Evolutionary conservation across 2,113 vertebrate genomes (phyloP).

Genomic region (Azemiops feae): DNA sequence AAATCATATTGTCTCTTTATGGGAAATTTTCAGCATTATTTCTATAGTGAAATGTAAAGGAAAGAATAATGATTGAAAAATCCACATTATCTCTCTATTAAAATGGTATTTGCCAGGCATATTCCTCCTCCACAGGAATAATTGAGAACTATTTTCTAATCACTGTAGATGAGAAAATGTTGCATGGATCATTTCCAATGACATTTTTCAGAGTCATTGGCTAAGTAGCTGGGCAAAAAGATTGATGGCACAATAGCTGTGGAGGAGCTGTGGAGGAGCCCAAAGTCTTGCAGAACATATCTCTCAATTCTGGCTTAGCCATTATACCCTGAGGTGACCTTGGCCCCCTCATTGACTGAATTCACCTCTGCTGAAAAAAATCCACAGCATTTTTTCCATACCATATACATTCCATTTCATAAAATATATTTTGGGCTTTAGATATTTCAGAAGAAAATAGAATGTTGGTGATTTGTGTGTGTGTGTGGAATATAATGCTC

Average conservation of each 20-base stretch:
- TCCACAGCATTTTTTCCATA: neutral
- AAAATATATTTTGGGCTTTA: neutral
- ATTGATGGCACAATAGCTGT: neutral
- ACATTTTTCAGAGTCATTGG: neutral
- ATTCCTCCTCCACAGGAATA: neutral
- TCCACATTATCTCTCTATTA: neutral
- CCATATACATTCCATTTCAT: neutral
- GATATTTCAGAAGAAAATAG: neutral
- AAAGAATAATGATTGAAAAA: neutral
- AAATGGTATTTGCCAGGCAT: neutral
- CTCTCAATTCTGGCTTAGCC: neutral
- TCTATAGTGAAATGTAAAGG: neutral
- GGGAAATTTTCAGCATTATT: neutral
- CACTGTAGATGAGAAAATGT: neutral
- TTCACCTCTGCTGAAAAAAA: neutral
- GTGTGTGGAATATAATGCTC: neutral
- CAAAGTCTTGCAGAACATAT: neutral
- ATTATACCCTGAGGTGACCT: neutral
- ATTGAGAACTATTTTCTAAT: neutral
- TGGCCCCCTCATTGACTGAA: neutral
- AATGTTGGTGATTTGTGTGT: neutral
- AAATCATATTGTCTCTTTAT: neutral
- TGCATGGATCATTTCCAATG: conserved; percentile 1
- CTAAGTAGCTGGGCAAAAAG: neutral
- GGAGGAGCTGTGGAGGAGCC: neutral